phyloP scores from a whole-genome alignment of 2,888 invertebrate species.

The Hartigia nigra region DNA sequence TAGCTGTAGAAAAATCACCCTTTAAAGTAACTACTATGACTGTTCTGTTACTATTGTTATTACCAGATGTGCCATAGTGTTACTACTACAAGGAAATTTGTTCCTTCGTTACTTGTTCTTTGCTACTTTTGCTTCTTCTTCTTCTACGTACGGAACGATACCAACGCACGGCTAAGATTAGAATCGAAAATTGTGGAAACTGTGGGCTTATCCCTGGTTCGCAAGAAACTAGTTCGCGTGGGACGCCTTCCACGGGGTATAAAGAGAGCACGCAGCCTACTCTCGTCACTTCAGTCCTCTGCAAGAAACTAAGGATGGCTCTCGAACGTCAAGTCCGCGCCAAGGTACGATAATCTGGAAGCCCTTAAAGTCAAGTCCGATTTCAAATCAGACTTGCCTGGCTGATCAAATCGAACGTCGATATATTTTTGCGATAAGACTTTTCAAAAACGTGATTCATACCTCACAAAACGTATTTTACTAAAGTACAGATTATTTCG shows the following conservation, averaged over 20 bases:
- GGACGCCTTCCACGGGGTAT: conserved; percentile 42
- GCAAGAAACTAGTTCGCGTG: not conserved
- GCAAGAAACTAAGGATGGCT: conserved; percentile 75
- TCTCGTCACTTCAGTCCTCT: conserved; percentile 55
- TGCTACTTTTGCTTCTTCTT: conserved; percentile 4
- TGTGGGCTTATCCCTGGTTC: conserved; percentile 22
- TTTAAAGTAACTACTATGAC: not conserved
- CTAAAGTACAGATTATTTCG: not conserved
- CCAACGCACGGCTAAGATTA: conserved; percentile 58
- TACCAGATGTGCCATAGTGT: not conserved
- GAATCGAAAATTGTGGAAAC: conserved; percentile 53
- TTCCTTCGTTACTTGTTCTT: not conserved
- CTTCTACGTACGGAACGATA: conserved; percentile 27
- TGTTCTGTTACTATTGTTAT: not conserved
- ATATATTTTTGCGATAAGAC: not conserved
- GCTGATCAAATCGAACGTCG: not conserved
- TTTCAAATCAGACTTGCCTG: not conserved
- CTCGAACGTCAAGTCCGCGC: conserved; percentile 91
- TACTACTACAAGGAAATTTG: not conserved
- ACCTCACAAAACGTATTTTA: not conserved
- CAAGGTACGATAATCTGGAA: conserved; percentile 72
- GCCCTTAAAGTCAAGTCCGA: not conserved
- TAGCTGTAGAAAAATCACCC: not conserved
- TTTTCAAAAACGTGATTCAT: not conserved
- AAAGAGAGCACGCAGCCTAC: conserved; percentile 48